Percentiles rank a stretch among this genome's conserved stretches.
These are phyloP conservation scores for Phoebastria nigripes DNA, from an alignment of 2,797 vertebrate genomes.

Conservation along the genomic window DNA sequence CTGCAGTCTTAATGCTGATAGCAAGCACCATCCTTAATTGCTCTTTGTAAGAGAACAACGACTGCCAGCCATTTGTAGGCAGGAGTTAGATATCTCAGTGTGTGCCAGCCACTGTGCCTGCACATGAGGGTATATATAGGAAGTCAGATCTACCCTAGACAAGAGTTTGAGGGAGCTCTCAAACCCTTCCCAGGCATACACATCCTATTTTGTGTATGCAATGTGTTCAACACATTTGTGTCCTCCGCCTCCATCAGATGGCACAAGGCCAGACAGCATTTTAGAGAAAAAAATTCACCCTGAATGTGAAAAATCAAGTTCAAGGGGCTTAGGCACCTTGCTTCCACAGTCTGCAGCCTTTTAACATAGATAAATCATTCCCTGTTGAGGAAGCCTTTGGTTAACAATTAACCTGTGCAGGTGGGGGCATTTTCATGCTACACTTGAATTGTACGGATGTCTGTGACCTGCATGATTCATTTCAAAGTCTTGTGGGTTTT, in stretches of 20 bases:
- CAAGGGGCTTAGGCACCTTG: neutral
- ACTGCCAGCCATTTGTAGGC: neutral
- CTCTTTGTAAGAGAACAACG: neutral
- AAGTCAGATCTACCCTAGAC: neutral
- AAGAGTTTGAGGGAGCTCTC: neutral
- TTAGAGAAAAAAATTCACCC: neutral
- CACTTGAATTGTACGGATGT: neutral
- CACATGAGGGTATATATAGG: fast-evolving
- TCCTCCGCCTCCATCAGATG: neutral
- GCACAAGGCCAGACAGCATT: neutral
- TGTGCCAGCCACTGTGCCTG: neutral
- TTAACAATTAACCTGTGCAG: neutral
- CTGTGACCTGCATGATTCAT: neutral
- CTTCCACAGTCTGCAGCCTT: neutral
- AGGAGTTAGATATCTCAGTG: neutral
- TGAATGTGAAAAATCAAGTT: neutral
- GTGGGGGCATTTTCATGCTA: neutral
- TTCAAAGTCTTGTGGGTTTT: neutral
- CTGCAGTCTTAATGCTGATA: neutral
- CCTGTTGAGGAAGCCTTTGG: neutral
- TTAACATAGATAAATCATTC: neutral
- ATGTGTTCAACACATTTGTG: neutral
- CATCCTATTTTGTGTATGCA: neutral
- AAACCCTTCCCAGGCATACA: neutral
- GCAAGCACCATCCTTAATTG: neutral